Base-by-base conservation (phyloP, 2,797 vertebrate species). In the Peromyscus melanophrys region DNA sequence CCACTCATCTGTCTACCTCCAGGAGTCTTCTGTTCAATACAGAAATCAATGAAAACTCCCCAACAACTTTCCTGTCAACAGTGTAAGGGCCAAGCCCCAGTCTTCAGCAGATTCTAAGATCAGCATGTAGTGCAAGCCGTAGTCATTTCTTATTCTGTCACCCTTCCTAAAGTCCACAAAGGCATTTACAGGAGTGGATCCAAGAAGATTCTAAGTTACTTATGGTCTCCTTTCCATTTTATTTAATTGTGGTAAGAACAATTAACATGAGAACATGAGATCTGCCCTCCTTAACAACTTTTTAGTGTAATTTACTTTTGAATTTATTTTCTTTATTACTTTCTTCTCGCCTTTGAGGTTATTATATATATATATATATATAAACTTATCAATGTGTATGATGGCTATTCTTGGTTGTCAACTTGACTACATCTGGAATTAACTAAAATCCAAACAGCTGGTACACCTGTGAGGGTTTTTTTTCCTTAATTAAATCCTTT, bases 241-340 rank as follows among this genome's bases (percentile, higher is more conserved):
- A 25, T 76, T 88, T 92, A 43, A 43, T 77, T 89, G 52, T 16
- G 3, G 16, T 55, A 46, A 63, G 9, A 91, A 29, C 37, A 78
- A 12, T 55, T 37, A 83, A 52, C 34, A 29, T 40, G 31, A 57
- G 29, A 82, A 43, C 43, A 31, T n/a, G 14, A 49, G 31, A 78
- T 43, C 34, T 63, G 16, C 34, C 43, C 29, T 61, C 19, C 25
- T 85, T 49, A 25, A 37, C 9, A 78, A 10, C 34, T 84, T 67
- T 89, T 78, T 40, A 82, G 27, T 78, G 17, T 25, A 52, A 34
- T 71, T 83, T 69, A 78, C 17, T 83, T 92, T 89, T 61, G 23
- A 77, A 94, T 77, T 91, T 83, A 73, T 67, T 95, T 92, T 95
- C 1, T 86, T 94, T 29, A 78, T 87, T 85, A 89, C 46, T 89